Evolutionary conservation across 2,113 vertebrate species (phyloP).

Genomic region (Equus przewalskii): DNA sequence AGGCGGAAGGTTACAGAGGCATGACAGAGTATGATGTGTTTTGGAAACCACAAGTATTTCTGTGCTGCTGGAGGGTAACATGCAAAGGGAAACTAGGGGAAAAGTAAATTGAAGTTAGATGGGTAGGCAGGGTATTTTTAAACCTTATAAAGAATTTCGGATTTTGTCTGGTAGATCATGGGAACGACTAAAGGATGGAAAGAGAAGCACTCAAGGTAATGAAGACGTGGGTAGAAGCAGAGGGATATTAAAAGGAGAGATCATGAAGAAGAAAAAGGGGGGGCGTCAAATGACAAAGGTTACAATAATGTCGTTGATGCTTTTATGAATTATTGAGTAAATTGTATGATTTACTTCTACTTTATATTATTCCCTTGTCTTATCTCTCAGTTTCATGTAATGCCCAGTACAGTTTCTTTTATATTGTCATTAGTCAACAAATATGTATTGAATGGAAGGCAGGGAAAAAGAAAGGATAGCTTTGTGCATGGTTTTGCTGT

Average conservation of each 20-base stretch:
- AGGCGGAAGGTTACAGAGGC: neutral
- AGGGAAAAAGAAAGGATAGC: neutral
- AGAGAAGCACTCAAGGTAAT: neutral
- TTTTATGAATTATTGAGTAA: neutral
- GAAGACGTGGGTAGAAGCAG: neutral
- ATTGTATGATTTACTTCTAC: slow-evolving; percentile 26
- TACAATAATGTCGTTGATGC: neutral
- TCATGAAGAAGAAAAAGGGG: neutral
- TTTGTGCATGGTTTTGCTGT: neutral
- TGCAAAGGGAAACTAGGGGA: neutral
- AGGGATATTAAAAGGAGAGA: neutral
- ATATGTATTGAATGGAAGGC: neutral
- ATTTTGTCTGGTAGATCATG: neutral
- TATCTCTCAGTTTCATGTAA: neutral
- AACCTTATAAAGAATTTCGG: neutral
- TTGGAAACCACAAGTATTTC: neutral
- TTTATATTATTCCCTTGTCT: neutral
- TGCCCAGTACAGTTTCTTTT: neutral
- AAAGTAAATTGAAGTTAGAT: neutral
- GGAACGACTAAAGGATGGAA: neutral
- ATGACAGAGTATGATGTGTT: neutral
- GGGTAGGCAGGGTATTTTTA: neutral
- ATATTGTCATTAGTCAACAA: neutral
- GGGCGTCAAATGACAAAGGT: neutral
- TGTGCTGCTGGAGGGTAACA: neutral